Conservation (phyloP, 2,797 vertebrate genomes). For the Paguma larvata region DNA sequence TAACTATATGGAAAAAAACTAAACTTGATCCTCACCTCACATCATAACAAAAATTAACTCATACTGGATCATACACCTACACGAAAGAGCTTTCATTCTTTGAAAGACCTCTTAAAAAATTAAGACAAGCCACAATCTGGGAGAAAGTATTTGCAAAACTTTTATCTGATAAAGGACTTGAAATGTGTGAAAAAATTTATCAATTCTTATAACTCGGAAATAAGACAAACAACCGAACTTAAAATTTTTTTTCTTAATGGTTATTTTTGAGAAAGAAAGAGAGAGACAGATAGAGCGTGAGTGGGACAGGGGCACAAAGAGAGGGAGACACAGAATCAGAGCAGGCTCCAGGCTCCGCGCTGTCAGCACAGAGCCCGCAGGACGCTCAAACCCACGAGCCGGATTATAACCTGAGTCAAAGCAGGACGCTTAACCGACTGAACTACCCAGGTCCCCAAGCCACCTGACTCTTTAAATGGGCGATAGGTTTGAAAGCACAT, state of each 20-base stretch:
- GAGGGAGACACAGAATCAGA: too few relatives aligned
- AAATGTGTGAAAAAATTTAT: background rate
- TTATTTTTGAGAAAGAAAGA: too few relatives aligned
- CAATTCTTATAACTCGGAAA: background rate
- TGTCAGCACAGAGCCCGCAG: too few relatives aligned
- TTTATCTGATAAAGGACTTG: background rate
- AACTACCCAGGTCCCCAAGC: background rate
- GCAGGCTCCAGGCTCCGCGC: too few relatives aligned
- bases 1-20: background rate
- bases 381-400: too few relatives aligned
- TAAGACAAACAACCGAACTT: background rate
- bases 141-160: constrained; percentile 16
- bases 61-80: background rate
- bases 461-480: background rate
- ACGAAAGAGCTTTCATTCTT: background rate
- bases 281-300: too few relatives aligned
- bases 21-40: background rate
- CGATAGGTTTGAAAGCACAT: background rate
- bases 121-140: background rate
- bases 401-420: too few relatives aligned
- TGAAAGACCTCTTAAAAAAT: background rate
- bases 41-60: background rate
- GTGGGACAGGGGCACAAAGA: too few relatives aligned
- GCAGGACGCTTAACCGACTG: too few relatives aligned
- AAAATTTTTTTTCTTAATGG: too few relatives aligned